These are phyloP conservation scores for Trypoxylus dichotomus DNA, from an alignment of 1,140 invertebrate genomes.

Conservation along the genomic window DNA sequence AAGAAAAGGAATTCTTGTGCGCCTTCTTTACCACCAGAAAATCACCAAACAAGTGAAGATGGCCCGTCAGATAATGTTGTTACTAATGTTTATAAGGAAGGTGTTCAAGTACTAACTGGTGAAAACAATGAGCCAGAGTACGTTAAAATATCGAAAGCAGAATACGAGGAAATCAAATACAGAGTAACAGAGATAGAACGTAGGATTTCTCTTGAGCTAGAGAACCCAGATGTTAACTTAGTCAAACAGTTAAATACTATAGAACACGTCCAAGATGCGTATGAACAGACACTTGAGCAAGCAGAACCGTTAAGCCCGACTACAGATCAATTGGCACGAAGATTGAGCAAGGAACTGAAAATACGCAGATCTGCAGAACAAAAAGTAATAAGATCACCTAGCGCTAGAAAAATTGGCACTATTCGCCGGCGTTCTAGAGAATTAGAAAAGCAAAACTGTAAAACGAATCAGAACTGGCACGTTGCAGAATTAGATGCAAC, in stretches of 20 bases:
- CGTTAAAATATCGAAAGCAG: conserved; percentile 68
- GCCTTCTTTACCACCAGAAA: conserved; percentile 31
- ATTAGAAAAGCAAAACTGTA: conserved; percentile 44
- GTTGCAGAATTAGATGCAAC: background rate
- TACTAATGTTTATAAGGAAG: conserved; percentile 1
- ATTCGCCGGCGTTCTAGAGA: conserved; percentile 70
- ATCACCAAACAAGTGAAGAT: background rate
- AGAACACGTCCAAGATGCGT: conserved; percentile 65
- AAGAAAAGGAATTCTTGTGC: conserved; percentile 44
- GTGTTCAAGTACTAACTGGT: conserved; percentile 7
- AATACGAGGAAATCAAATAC: conserved; percentile 75
- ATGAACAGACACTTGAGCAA: conserved; percentile 72
- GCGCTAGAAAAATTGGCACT: conserved; percentile 76
- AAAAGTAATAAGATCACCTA: conserved; percentile 75
- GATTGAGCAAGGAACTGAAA: conserved; percentile 71
- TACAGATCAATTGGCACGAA: conserved; percentile 70
- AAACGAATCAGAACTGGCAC: conserved; percentile 50
- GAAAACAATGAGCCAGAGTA: conserved; percentile 58
- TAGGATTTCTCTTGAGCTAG: conserved; percentile 68
- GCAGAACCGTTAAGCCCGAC: conserved; percentile 62
- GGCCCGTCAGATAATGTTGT: conserved; percentile 23
- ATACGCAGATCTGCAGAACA: conserved; percentile 68
- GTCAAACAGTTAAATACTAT: conserved; percentile 43
- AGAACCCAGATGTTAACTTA: conserved; percentile 49
- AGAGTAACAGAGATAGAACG: conserved; percentile 71